Evolutionary conservation across 2,888 invertebrate genomes (phyloP), one percentile per base, ranked within the genome.

Genomic region (Drosophila demipolita): DNA sequence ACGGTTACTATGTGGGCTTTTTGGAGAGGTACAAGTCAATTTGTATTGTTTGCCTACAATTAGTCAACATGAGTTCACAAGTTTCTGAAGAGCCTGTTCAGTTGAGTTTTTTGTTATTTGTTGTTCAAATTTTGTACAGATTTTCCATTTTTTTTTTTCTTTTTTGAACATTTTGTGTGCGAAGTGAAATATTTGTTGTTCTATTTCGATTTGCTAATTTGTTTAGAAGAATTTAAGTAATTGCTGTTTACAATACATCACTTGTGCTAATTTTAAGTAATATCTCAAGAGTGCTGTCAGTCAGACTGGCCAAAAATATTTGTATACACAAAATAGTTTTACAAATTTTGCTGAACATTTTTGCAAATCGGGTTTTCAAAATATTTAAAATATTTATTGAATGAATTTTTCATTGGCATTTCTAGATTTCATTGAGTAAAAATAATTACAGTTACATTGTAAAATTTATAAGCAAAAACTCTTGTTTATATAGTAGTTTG

Each of bases 21-120:
- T 59, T 59, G 35, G 63, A 66, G 73, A 42, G 63, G 42, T 48
- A 45, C 54, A 74, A 58, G 50, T 76, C 71, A 70, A 71, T 54
- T 61, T 58, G 48, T 48, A 50, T 64, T 75, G 66, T 80, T 80
- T 78, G 78, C 71, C 17, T 59, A 64, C 74, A 89, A 86, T 89
- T 89, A 86, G 80, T 87, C 85, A 89, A 84, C 82, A 76, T 69
- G 80, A 89, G 75, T 87, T 71, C 83, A 85, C 78, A 88, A 80
- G 82, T 78, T 52, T 80, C 32, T 74, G 36, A 71, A 78, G 75
- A 58, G 80, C 54, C 63, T 80, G 64, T 80, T 64, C 64, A 80
- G 75, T 65, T 60, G 36, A 49, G 49, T 61, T 53, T 70, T 75
- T 50, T 57, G 53, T 45, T 61, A 49, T 70, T 67, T 73, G 77